Conservation (phyloP, 2,797 vertebrate genomes). For the Synaphobranchus kaupii region DNA sequence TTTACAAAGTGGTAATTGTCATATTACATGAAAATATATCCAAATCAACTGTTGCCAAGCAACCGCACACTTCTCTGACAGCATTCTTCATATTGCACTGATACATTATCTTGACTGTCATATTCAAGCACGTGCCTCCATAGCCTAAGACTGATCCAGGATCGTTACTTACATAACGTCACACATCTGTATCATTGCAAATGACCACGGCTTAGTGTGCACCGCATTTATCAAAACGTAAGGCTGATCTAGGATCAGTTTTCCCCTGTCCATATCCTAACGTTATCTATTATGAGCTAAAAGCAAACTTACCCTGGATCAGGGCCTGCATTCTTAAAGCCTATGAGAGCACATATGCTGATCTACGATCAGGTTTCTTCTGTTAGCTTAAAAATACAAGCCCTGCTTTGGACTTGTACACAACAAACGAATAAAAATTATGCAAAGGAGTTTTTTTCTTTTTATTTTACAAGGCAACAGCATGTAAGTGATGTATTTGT, state of each 20-base stretch:
- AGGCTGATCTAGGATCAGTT: too few species aligned
- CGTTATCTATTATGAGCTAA: too few species aligned
- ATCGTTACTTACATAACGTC: background rate
- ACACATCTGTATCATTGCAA: background rate
- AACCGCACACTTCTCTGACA: background rate
- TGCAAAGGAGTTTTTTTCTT: background rate
- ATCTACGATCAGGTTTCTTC: too few species aligned
- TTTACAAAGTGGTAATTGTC: background rate
- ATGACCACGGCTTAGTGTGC: background rate
- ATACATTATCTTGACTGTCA: background rate
- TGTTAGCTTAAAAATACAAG: too few species aligned
- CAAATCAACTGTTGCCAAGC: background rate
- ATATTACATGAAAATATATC: background rate
- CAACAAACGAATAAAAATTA: background rate
- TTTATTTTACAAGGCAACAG: background rate
- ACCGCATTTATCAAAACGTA: too few species aligned
- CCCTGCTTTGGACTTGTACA: background rate
- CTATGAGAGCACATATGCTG: too few species aligned
- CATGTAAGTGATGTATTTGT: background rate
- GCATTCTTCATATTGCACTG: background rate
- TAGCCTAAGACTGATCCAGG: background rate
- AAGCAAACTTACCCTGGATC: too few species aligned
- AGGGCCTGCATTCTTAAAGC: too few species aligned
- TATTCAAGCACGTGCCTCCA: background rate
- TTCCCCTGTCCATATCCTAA: too few species aligned